A percentile compares a stretch with the other conserved stretches of the same genome.
phyloP scores from a whole-genome alignment of 2,113 vertebrate species.

The Catharus fuscescens region DNA sequence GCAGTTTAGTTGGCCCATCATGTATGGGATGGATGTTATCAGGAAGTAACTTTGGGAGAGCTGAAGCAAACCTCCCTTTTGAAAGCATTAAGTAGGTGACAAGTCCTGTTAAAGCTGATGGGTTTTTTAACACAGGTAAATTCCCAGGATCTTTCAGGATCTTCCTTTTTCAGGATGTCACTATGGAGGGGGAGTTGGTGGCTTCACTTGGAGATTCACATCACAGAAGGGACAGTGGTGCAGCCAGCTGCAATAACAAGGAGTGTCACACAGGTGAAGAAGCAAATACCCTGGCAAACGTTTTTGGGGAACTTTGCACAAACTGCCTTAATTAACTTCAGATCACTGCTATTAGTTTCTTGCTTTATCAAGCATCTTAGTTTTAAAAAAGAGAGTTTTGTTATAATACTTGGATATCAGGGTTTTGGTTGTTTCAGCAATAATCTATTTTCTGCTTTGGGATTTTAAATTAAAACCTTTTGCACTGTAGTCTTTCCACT shows the following conservation, averaged over 20 bases:
- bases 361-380: background rate
- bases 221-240: background rate
- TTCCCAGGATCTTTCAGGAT: background rate
- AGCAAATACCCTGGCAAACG: background rate
- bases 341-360: background rate
- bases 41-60: background rate
- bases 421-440: background rate
- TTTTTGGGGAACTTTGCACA: background rate
- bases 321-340: background rate
- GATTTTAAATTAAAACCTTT: constrained; percentile 24
- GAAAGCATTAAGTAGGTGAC: background rate
- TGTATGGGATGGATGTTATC: background rate
- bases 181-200: background rate
- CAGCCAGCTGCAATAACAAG: background rate
- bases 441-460: background rate
- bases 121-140: background rate
- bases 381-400: background rate
- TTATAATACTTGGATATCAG: background rate
- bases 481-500: background rate
- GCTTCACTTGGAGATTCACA: background rate
- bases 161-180: background rate
- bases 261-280: background rate
- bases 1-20: background rate
- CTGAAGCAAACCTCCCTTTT: background rate
- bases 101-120: background rate